These are phyloP conservation scores for Pithecia hirsuta DNA, from an alignment of 2,797 vertebrate genomes.

Conservation along the genomic window DNA sequence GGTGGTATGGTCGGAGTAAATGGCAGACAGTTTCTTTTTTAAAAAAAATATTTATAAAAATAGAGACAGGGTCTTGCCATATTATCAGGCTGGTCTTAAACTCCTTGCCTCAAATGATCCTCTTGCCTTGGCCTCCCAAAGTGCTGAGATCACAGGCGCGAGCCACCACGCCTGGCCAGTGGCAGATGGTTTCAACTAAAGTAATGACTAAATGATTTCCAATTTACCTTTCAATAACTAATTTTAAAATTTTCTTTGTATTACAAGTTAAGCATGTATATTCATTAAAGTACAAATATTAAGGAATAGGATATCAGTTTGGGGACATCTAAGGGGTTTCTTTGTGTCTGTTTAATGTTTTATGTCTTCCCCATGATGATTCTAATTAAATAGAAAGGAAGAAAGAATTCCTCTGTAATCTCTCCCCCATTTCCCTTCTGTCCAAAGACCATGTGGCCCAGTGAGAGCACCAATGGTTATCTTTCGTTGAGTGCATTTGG, in stretches of 20 bases:
- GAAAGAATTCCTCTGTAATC: background rate
- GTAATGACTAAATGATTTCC: background rate
- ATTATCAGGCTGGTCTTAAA: background rate
- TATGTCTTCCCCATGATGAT: background rate
- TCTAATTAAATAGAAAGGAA: constrained; percentile 26
- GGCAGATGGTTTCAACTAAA: background rate
- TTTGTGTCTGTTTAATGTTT: background rate
- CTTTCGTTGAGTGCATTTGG: background rate
- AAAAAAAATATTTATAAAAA: background rate
- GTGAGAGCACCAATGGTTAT: background rate
- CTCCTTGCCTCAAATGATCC: background rate
- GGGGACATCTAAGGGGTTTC: background rate
- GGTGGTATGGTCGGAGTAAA: background rate
- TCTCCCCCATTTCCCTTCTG: background rate
- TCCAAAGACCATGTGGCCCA: background rate
- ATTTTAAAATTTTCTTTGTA: background rate
- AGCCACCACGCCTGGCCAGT: background rate
- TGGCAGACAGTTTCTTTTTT: background rate
- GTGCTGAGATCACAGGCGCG: background rate
- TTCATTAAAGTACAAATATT: background rate
- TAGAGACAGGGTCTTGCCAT: background rate
- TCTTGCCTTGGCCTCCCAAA: background rate
- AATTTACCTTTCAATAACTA: background rate
- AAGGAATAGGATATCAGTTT: background rate
- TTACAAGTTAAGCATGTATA: background rate